These are phyloP conservation scores for Coregonus suidteri DNA, from an alignment of 2,797 vertebrate species.

Conservation along the genomic window DNA sequence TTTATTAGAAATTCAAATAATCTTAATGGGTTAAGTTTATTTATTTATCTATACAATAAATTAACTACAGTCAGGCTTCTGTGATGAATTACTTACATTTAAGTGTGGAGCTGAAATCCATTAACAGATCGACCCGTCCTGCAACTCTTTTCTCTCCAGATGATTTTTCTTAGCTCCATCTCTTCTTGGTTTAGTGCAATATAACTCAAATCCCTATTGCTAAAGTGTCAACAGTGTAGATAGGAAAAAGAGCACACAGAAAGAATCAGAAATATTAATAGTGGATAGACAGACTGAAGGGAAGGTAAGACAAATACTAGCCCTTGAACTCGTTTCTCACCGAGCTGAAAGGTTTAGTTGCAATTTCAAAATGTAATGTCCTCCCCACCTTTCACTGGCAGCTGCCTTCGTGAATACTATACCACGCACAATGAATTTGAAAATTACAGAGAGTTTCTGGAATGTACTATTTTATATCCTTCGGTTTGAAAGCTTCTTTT, in stretches of 20 bases:
- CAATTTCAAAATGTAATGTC: neutral
- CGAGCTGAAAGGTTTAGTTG: neutral
- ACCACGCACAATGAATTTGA: neutral
- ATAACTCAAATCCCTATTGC: slow-evolving; percentile 38
- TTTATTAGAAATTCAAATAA: slow-evolving; percentile 59
- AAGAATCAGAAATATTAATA: slow-evolving; percentile 24
- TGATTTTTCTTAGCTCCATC: slow-evolving; percentile 49
- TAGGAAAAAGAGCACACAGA: slow-evolving; percentile 12
- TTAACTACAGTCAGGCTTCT: slow-evolving; percentile 33
- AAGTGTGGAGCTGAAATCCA: slow-evolving; percentile 57
- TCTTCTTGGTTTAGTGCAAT: slow-evolving; percentile 17
- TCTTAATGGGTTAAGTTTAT: slow-evolving; percentile 57
- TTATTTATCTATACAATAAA: slow-evolving; percentile 51
- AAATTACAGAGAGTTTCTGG: neutral
- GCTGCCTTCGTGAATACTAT: neutral
- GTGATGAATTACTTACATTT: slow-evolving; percentile 50
- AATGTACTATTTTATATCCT: too few species aligned
- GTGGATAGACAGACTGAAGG: slow-evolving; percentile 3
- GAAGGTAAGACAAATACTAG: neutral
- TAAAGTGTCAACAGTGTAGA: slow-evolving; percentile 17
- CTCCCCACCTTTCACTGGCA: slow-evolving; percentile 20
- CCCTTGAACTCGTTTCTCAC: neutral
- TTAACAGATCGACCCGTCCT: slow-evolving; percentile 57
- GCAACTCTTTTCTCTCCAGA: slow-evolving; percentile 39
- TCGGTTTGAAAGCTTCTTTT: neutral